These are phyloP conservation scores for Habropoda laboriosa DNA, from an alignment of 1,140 invertebrate species.

Conservation along the genomic window DNA sequence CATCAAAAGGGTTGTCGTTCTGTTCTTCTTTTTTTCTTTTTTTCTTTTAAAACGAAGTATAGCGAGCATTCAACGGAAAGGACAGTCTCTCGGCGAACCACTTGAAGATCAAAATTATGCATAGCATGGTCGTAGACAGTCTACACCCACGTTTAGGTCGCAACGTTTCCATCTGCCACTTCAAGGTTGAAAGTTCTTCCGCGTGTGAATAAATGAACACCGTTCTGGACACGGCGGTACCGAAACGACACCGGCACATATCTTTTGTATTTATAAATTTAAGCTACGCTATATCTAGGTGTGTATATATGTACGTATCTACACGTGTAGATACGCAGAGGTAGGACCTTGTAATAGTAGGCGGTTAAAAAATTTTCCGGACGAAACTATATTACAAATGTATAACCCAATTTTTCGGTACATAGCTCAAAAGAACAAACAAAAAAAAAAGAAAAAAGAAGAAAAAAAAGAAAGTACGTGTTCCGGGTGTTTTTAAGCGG, in stretches of 20 bases:
- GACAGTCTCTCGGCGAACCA: not conserved
- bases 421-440: not conserved
- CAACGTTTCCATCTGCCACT: slow-evolving; percentile 42
- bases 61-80: slow-evolving; percentile 17
- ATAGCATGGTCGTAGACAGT: slow-evolving; percentile 36
- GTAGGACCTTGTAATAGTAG: not conserved
- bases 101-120: slow-evolving; percentile 40
- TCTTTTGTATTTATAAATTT: slow-evolving; percentile 37
- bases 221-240: slow-evolving; percentile 34
- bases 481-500: not conserved
- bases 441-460: not conserved
- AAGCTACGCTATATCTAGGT: not conserved
- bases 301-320: not conserved
- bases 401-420: slow-evolving; percentile 9
- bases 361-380: not conserved
- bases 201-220: slow-evolving; percentile 50
- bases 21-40: too few species aligned
- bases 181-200: slow-evolving; percentile 51
- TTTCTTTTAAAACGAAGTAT: not conserved
- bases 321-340: not conserved
- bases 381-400: not conserved
- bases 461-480: not conserved
- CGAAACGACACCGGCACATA: slow-evolving; percentile 32
- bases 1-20: not conserved
- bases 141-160: slow-evolving; percentile 44